Evolutionary conservation across 2,888 invertebrate genomes (phyloP).

Genomic region (Cantharis rustica): DNA sequence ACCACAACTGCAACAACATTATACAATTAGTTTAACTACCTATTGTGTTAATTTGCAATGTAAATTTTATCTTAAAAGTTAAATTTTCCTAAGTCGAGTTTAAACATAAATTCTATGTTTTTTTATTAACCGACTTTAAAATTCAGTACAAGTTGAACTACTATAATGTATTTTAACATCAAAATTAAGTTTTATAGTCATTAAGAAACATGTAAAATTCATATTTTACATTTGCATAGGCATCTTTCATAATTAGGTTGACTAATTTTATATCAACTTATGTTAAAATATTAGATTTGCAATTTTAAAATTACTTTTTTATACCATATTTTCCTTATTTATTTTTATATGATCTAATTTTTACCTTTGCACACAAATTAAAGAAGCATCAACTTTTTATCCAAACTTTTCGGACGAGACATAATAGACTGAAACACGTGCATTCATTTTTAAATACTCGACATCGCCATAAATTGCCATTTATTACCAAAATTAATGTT

Average conservation of each 20-base stretch:
- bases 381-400: too few relatives aligned
- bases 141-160: background rate
- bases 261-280: background rate
- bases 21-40: constrained; percentile 20
- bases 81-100: background rate
- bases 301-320: background rate
- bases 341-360: background rate
- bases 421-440: too few relatives aligned
- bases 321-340: background rate
- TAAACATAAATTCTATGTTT: background rate
- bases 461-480: too few relatives aligned
- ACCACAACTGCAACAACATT: constrained; percentile 29
- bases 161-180: background rate
- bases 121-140: background rate
- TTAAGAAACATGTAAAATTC: background rate
- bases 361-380: too few relatives aligned
- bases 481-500: background rate
- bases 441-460: too few relatives aligned
- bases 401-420: too few relatives aligned
- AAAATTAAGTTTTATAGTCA: background rate
- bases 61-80: constrained; percentile 22
- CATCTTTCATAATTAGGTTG: background rate
- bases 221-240: background rate
- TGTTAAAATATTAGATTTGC: background rate
- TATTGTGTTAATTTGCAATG: constrained; percentile 24